These are phyloP conservation scores for Thomomys bottae DNA, from an alignment of 2,113 vertebrate species.

Conservation along the genomic window DNA sequence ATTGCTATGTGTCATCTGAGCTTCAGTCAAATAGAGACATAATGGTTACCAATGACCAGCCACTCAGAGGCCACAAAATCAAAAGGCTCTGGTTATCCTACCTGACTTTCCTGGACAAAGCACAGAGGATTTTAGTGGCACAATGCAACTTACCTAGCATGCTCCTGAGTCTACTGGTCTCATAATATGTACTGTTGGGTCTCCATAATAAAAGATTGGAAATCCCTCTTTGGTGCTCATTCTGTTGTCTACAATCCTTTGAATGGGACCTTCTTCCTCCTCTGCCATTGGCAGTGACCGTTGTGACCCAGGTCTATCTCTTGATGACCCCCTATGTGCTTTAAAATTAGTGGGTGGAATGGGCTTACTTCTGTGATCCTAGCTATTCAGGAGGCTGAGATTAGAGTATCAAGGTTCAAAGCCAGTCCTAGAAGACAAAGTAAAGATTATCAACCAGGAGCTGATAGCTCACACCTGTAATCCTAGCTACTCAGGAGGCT, in stretches of 20 bases:
- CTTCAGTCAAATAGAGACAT: too few relatives aligned
- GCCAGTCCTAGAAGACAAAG: too few relatives aligned
- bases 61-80: conserved; percentile 70
- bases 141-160: conserved; percentile 77
- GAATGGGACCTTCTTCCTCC: background rate
- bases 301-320: conserved; percentile 67
- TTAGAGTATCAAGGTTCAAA: too few relatives aligned
- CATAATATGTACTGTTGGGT: conserved; percentile 80
- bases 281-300: background rate
- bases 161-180: conserved; percentile 74
- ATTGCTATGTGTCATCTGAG: background rate
- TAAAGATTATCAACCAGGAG: too few relatives aligned
- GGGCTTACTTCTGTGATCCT: too few relatives aligned
- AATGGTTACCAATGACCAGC: conserved; percentile 30
- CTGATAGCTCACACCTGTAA: too few relatives aligned
- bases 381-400: too few relatives aligned
- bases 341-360: conserved; percentile 55
- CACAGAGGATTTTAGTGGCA: conserved; percentile 71
- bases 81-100: conserved; percentile 76
- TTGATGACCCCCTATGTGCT: conserved; percentile 42
- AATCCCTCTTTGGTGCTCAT: conserved; percentile 73
- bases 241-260: conserved; percentile 23
- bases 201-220: conserved; percentile 81
- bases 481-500: too few relatives aligned
- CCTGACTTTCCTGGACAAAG: conserved; percentile 75